Evolutionary conservation across 2,888 invertebrate species (phyloP), one percentile per base, ranked within the genome.

Genomic region (Muscina levida): DNA sequence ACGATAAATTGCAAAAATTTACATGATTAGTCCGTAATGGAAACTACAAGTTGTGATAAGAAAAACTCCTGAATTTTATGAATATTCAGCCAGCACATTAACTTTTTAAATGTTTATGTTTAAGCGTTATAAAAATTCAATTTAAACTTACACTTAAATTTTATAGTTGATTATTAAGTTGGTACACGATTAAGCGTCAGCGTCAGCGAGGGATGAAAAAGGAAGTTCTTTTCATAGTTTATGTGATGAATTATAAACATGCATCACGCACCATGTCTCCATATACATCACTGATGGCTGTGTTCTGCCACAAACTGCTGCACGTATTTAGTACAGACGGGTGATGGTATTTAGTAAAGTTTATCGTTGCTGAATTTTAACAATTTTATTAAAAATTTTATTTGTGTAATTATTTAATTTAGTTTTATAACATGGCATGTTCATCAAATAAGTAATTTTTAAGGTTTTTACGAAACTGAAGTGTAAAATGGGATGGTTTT

Each of bases 331-430:
- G 42, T 37, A 17, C 11, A 15, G 10, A 10, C 19, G 15, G 26
- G 15, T 2, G n/a, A 15, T 37, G 11, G 59, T 24, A 17, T 53
- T 44, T 2, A 13, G 2, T 13, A 2, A 24, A 56, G 22, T 10
- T 22, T 51, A 3, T 19, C 2, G 19, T 26, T 37, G 31, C 15
- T 62, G 46, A 1, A 17, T 1, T 22, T 42, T 42, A 62, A 42
- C 42, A 62, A 42, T 62, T 22, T 19, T 37, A 62, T 62, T 1
- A 72, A 72, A 42, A 73, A 56, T 62, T 77, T 81, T 72, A 77
- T 81, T 81, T 77, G 71, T 77, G 56, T 81, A 81, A 77, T 77
- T 81, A 81, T 81, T 81, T 81, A 77, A 81, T 81, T 77, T 72
- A 77, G 57, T 81, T 77, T 81, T 74, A 81, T 72, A 59, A 68